Conservation (phyloP, 2,113 vertebrate genomes). For the Lycocorax pyrrhopterus region DNA sequence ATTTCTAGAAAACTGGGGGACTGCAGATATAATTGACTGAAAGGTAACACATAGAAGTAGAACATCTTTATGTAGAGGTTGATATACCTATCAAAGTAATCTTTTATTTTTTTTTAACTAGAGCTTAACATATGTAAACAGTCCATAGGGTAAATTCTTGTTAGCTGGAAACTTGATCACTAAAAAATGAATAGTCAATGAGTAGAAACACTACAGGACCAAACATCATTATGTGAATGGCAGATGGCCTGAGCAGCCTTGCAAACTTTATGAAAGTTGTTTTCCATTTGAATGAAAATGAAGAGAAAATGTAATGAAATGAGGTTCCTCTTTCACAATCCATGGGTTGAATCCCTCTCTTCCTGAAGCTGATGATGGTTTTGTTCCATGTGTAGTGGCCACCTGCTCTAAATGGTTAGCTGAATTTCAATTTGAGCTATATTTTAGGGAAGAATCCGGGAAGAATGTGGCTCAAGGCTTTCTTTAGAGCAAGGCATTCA, state of each 20-base stretch:
- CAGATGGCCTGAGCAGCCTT: neutral
- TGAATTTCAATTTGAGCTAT: neutral
- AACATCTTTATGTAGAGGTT: neutral
- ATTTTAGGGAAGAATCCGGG: neutral
- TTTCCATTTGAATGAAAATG: slow-evolving; percentile 9
- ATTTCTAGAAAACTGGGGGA: neutral
- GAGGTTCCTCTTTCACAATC: neutral
- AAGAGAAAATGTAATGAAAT: neutral
- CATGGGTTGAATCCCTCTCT: neutral
- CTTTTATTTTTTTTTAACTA: neutral
- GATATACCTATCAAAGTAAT: neutral
- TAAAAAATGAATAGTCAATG: neutral
- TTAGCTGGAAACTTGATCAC: neutral
- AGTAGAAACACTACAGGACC: neutral
- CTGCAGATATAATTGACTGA: neutral
- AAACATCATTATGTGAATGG: neutral
- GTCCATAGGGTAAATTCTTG: neutral
- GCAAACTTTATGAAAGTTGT: slow-evolving; percentile 1
- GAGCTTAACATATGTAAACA: neutral
- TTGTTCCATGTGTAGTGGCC: neutral
- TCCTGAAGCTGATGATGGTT: neutral
- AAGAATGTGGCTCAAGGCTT: neutral
- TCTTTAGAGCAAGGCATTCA: neutral
- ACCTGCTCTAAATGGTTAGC: neutral
- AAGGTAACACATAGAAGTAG: neutral